Percentiles rank a stretch among this genome's conserved stretches.
These are phyloP conservation scores for Rhagium mordax DNA, from an alignment of 2,888 invertebrate genomes.

Conservation along the genomic window DNA sequence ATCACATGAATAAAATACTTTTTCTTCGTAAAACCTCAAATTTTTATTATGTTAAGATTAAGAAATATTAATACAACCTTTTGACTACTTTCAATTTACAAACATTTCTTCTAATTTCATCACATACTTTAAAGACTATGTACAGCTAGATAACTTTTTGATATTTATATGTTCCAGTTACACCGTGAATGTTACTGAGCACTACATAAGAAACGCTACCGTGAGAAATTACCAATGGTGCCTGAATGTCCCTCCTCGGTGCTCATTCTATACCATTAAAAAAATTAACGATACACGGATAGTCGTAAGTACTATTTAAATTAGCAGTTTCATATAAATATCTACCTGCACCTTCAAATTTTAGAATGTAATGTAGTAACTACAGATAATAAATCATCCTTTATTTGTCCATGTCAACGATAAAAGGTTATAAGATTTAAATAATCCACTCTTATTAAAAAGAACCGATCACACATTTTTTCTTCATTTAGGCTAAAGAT, in stretches of 20 bases:
- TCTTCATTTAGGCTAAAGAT: too few species aligned
- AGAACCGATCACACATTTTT: too few species aligned
- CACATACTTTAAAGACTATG: too few species aligned
- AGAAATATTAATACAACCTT: too few species aligned
- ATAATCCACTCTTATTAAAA: not conserved
- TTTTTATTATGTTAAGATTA: too few species aligned
- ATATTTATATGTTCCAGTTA: constrained; percentile 72
- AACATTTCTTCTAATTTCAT: too few species aligned
- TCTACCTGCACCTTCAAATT: constrained; percentile 14
- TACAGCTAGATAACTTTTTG: not conserved
- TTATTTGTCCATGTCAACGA: not conserved
- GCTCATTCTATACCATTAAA: constrained; percentile 81
- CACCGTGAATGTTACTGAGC: constrained; percentile 78
- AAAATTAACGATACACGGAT: constrained; percentile 79
- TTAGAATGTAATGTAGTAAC: not conserved
- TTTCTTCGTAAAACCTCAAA: too few species aligned
- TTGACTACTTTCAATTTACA: too few species aligned
- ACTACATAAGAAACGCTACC: constrained; percentile 72
- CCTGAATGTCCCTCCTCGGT: constrained; percentile 84
- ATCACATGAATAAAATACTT: too few species aligned
- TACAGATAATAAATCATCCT: constrained; percentile 1
- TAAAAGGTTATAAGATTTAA: not conserved
- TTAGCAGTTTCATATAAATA: constrained; percentile 19
- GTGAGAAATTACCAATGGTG: constrained; percentile 86
- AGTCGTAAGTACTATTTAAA: constrained; percentile 73